Base-by-base conservation (phyloP, 1,140 invertebrate genomes). In the Drosophila mauritiana region DNA sequence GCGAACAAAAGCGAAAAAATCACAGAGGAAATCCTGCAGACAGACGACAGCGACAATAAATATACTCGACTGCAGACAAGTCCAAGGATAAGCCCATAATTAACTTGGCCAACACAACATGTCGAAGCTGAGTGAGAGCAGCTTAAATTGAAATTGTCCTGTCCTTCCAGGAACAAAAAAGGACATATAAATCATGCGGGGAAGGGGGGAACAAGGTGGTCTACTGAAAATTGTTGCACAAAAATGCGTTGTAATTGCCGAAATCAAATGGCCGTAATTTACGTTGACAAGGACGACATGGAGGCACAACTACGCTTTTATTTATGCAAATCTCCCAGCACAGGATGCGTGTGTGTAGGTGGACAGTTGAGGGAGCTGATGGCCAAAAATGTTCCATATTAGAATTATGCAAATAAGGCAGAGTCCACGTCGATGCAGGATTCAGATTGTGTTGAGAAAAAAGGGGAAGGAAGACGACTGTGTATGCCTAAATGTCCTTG, bases 181-280 rank as follows among this genome's bases (percentile, higher is more conserved):
- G 11, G 17, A 15, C 8, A 27, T n/a, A 49, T 52, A 52, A 54
- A 40, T 67, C 36, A 17, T 8, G 25, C 10, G 17, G 40, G 12
- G 59, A 17, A 17, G 17, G 17, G 39, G 39, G 2, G 0, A 15
- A 5, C 6, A 1, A 3, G n/a, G 6, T 2, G 2, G 5, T 15
- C 42, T 20, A 11, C 17, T 10, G 27, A 49, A 81, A 82, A 84
- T 83, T 89, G 83, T 89, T 88, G 83, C 83, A 89, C 84, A 86
- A 68, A 86, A 86, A 86, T 88, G 84, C 83, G 84, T 83, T 88
- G 83, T 88, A 88, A 88, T 88, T 88, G 83, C 83, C 83, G 56
- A 86, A 89, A 83, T 88, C 83, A 89, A 88, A 88, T 89, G 79
- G 72, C 76, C 67, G 76, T 88, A 83, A 88, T 88, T 88, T 88